Evolutionary conservation across 1,140 invertebrate genomes (phyloP), one percentile per base, ranked within the genome.

Genomic region (Diorhabda elongata): DNA sequence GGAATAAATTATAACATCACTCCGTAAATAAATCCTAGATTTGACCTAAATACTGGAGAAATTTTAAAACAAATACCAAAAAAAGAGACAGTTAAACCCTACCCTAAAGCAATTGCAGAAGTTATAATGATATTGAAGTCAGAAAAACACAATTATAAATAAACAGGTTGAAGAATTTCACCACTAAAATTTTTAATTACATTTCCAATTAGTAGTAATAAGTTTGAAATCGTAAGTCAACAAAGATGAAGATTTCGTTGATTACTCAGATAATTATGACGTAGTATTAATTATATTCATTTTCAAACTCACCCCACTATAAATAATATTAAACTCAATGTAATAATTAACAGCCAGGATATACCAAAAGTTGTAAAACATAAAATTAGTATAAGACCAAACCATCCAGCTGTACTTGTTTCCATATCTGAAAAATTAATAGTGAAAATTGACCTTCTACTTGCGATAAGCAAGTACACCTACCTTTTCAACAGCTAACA

Each of bases 341-440:
- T 52, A 64, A 75, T 60, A 43, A 69, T 73, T 61, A 78, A 47
- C 65, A 75, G 72, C 72, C 71, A 77, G 68, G 69, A 78, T 44
- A 76, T 41, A 58, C 79, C 77, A 68, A 79, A 77, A 58, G 68
- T 75, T 60, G 74, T 75, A 59, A 78, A 42, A 69, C 75, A 76
- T 59, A 79, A 64, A 70, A 76, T 68, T 61, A 76, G 62, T 66
- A 79, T 76, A 58, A 80, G 63, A 42, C 73, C 67, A 63, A 77
- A 68, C 79, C 79, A 81, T 60, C 75, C 72, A 64, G 57, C 44
- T 26, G 67, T 70, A 44, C 56, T 62, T 11, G 58, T 67, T 67
- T 72, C 71, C 73, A 74, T 72, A 11, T 56, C 58, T 42, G 7
- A 43, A 42, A 67, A 42, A 67, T 45, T 61, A 61, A 61, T 42